Evolutionary conservation across 2,797 vertebrate genomes (phyloP), one percentile per base, ranked within the genome.

Genomic region (Eulemur coronatus): DNA sequence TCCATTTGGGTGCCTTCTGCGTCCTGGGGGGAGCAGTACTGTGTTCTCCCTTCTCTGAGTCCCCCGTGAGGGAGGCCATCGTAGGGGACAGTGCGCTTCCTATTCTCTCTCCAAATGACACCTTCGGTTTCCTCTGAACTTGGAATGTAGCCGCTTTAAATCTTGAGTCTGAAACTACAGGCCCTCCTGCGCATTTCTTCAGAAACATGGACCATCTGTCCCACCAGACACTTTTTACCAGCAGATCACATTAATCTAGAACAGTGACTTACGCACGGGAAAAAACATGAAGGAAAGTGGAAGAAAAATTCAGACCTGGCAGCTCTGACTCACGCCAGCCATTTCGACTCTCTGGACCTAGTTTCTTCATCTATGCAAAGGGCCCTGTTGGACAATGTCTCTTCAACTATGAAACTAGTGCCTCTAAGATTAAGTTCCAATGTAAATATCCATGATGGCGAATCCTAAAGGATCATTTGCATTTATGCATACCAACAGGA

Each of bases 51-150:
- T 43, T 1, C 14, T 52, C 55, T 28, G 67, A 55, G 55, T 11
- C 52, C 57, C 24, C 38, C 0, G 4, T 3, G 38, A 15, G 7
- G 46, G 9, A 41, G n/a, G 6, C 3, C 0, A 48, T 6, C 7
- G 28, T 9, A 5, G 5, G 22, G 4, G 14, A 46, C 3, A 20
- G 28, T 3, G 1, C 38, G 67, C 11, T 22, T 10, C 17, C 38
- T 61, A 1, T 46, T 38, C 4, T 26, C n/a, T 89, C 41, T 50
- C 30, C 50, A 57, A 50, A 28, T n/a, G 46, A 7, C 3, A n/a
- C 12, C 20, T 76, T 26, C 2, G n/a, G 10, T 87, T 73, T 84
- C 26, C 67, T 75, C 73, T 82, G 72, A 67, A 38, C 17, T 50
- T 50, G 69, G 43, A 43, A 75, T 0, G 7, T 4, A 48, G 30